phyloP scores from a whole-genome alignment of 2,888 invertebrate species.

The Drosophila koepferae region DNA sequence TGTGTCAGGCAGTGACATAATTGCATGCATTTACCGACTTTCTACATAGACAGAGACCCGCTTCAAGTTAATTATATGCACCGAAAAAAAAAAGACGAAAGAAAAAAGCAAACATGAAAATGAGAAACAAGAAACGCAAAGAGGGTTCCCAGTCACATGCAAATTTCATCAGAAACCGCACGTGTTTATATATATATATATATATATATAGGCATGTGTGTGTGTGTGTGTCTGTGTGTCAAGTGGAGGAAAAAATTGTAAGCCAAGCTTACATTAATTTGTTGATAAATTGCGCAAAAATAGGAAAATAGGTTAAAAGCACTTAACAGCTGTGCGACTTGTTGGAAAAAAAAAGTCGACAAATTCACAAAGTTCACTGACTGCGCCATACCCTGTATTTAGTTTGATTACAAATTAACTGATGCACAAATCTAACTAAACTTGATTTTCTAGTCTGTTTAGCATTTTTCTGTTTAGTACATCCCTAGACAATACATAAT shows the following conservation, averaged over 20 bases:
- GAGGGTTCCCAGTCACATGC: slow-evolving; percentile 55
- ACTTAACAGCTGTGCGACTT: slow-evolving; percentile 56
- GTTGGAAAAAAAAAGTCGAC: slow-evolving; percentile 4
- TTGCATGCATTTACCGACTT: slow-evolving; percentile 57
- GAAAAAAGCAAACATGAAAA: slow-evolving; percentile 32
- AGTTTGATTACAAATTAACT: too few relatives aligned
- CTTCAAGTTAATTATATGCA: slow-evolving; percentile 78
- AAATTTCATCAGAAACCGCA: slow-evolving; percentile 60
- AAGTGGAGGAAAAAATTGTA: slow-evolving; percentile 54
- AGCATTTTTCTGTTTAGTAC: background rate
- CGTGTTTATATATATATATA: slow-evolving; percentile 24
- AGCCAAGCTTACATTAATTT: slow-evolving; percentile 74
- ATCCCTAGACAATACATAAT: fast-evolving
- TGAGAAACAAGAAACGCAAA: slow-evolving; percentile 38
- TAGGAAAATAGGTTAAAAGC: slow-evolving; percentile 76
- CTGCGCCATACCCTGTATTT: background rate
- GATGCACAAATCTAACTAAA: too few relatives aligned
- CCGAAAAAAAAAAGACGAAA: slow-evolving; percentile 24
- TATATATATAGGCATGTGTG: slow-evolving; percentile 6
- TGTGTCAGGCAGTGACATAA: slow-evolving; percentile 48
- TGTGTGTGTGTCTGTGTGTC: slow-evolving; percentile 38
- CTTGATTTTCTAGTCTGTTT: too few relatives aligned
- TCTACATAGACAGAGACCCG: slow-evolving; percentile 58
- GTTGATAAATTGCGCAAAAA: slow-evolving; percentile 74
- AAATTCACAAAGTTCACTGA: background rate